Conservation (phyloP, 2,888 invertebrate genomes). For the Lutraria lutraria region DNA sequence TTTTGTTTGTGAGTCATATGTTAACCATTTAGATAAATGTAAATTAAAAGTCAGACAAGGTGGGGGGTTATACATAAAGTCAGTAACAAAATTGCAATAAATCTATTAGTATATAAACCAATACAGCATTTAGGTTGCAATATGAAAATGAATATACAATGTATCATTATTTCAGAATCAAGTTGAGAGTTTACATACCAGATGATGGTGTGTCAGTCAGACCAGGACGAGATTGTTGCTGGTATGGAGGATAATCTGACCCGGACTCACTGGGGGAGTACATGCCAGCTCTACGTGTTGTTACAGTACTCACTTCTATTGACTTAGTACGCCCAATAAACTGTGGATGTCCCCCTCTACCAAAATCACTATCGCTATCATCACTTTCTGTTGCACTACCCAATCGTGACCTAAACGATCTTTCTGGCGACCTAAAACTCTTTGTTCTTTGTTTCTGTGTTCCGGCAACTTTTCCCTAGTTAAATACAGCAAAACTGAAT, state of each 20-base stretch:
- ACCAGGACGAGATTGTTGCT: conserved; percentile 57
- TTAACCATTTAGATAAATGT: too few species aligned
- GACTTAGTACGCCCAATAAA: conserved; percentile 63
- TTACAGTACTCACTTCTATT: conserved; percentile 57
- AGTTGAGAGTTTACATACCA: conserved; percentile 10
- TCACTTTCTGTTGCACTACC: conserved; percentile 62
- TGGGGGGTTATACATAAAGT: background rate
- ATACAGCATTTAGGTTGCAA: background rate
- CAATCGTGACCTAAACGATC: conserved; percentile 70
- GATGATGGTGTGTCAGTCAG: conserved; percentile 73
- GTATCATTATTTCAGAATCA: background rate
- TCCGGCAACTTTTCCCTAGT: conserved; percentile 61
- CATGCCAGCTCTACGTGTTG: conserved; percentile 45
- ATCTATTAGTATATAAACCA: background rate
- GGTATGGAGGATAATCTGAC: conserved; percentile 62
- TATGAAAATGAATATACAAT: too few species aligned
- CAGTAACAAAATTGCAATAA: background rate
- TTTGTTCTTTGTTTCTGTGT: conserved; percentile 63
- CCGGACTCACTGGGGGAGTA: conserved; percentile 72
- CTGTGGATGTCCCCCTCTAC: conserved; percentile 14
- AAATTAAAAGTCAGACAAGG: too few species aligned
- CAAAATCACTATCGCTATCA: conserved; percentile 48
- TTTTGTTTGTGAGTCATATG: too few species aligned
- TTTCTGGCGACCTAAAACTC: conserved; percentile 61
- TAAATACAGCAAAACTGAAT: background rate